Base-by-base conservation (phyloP, 2,888 invertebrate genomes). In the Choristoneura rosaceana region DNA sequence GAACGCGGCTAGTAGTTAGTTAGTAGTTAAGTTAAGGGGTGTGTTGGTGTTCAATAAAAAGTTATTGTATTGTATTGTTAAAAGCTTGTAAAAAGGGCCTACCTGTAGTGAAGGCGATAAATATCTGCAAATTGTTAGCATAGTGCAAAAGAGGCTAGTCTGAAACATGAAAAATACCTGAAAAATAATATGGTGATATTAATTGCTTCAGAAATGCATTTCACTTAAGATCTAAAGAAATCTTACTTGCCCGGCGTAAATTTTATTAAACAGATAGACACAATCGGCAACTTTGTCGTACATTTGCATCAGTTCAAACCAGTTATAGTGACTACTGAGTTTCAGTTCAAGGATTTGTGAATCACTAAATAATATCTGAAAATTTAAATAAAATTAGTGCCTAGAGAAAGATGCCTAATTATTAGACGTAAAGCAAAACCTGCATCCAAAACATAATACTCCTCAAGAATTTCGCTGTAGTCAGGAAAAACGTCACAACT, bases 281-380 rank as follows among this genome's bases (percentile, higher is more conserved):
- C 85, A 84, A 67, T 90, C 90, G 3, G 87, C 83, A 63, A 88
- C 77, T 81, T 88, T 87, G 75, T 90, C 87, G 76, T 90, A 91
- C 69, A 90, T 88, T 79, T 87, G 85, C 90, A 90, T 91, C 15
- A 91, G 77, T 78, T 90, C 90, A 70, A 84, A 87, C 90, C 90
- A 90, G 75, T 86, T 84, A 71, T 82, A 84, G 10, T 79, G 74
- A n/a, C 70, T 75, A 41, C 77, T 71, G 0, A 70, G 55, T 65
- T 74, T 75, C 61, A 41, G 76, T 33, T 79, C 76, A n/a, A 80
- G 60, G n/a, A 76, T 64, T 66, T 76, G 75, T 3, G 82, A 75
- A 41, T 81, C 80, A 43, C 70, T 52, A 17, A 80, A 74, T 50
- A 81, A 41, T 65, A 71, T 77, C 85, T 87, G 78, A 71, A 80